These are phyloP conservation scores for Odontomachus brunneus DNA, from an alignment of 1,140 invertebrate species.

Conservation along the genomic window DNA sequence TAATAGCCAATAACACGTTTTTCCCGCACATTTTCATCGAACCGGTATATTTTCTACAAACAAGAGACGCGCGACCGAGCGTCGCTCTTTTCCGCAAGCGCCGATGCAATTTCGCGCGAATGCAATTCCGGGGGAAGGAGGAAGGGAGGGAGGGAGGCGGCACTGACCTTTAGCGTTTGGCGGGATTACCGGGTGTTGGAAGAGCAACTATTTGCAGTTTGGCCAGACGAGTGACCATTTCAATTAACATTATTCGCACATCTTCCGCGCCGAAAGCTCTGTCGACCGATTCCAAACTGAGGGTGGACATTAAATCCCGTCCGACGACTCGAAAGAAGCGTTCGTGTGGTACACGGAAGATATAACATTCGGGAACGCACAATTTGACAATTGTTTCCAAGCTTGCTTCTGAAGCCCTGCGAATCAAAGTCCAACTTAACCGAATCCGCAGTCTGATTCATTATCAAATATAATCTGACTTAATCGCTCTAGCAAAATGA, in stretches of 20 bases:
- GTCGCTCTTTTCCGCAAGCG: too few relatives aligned
- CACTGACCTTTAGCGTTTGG: slow-evolving; percentile 49
- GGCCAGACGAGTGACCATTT: slow-evolving; percentile 48
- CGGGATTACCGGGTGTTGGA: slow-evolving; percentile 44
- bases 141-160: too few relatives aligned
- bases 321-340: neutral
- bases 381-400: too few relatives aligned
- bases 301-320: slow-evolving; percentile 3
- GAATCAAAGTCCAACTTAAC: too few relatives aligned
- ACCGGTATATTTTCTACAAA: slow-evolving; percentile 68
- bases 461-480: too few relatives aligned
- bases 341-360: neutral
- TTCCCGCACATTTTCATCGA: slow-evolving; percentile 32
- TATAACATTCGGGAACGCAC: too few relatives aligned
- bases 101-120: slow-evolving; percentile 55
- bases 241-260: slow-evolving; percentile 67
- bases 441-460: too few relatives aligned
- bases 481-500: too few relatives aligned
- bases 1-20: slow-evolving; percentile 62
- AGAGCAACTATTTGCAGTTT: slow-evolving; percentile 62
- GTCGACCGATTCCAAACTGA: slow-evolving; percentile 9
- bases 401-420: too few relatives aligned
- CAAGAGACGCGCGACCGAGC: slow-evolving; percentile 22
- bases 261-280: slow-evolving; percentile 34
- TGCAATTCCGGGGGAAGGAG: too few relatives aligned